These are phyloP conservation scores for Desmodus rotundus DNA, from an alignment of 2,113 vertebrate genomes.

Conservation along the genomic window DNA sequence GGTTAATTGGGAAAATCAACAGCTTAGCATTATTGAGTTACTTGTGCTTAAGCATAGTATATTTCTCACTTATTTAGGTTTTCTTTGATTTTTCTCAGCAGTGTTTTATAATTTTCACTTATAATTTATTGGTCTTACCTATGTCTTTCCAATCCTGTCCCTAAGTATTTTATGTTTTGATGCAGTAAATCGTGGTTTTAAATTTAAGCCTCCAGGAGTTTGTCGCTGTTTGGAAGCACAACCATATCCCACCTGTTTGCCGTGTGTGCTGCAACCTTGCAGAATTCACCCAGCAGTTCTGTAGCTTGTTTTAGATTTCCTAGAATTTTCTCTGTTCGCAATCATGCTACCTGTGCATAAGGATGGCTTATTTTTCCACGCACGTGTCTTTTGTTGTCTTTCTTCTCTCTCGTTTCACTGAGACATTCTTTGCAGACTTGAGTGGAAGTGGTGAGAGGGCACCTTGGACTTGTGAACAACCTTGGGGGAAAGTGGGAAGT, in stretches of 20 bases:
- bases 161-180: neutral
- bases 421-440: neutral
- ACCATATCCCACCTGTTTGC: fast-evolving
- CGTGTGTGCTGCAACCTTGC: neutral
- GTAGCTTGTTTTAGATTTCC: neutral
- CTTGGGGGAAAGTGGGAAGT: neutral
- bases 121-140: neutral
- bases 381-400: neutral
- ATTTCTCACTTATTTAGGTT: too few relatives aligned
- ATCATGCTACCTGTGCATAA: neutral
- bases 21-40: neutral
- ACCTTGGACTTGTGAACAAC: too few relatives aligned
- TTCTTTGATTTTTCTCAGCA: neutral
- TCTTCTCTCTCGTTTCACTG: neutral
- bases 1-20: neutral
- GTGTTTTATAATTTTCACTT: neutral
- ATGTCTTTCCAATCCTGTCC: neutral
- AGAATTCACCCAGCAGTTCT: too few relatives aligned
- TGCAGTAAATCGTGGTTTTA: neutral
- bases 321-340: neutral
- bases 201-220: neutral
- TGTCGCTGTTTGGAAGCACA: neutral
- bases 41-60: too few relatives aligned
- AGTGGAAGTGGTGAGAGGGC: neutral
- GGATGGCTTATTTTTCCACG: neutral